Evolutionary conservation across 2,888 invertebrate species (phyloP), one percentile per base, ranked within the genome.

Genomic region (Dryobotodes eremita): DNA sequence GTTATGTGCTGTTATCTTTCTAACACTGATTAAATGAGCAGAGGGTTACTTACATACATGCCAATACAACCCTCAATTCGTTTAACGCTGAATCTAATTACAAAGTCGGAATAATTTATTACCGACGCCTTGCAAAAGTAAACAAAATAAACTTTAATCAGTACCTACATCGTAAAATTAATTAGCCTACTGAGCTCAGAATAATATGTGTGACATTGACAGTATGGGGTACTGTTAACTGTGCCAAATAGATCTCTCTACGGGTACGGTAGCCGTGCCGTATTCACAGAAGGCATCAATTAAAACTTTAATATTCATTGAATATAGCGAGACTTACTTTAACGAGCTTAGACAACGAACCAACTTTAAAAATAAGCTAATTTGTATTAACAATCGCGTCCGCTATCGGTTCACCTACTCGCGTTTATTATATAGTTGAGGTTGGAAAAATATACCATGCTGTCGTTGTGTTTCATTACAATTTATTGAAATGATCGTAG

Each of bases 221-320:
- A 89, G 90, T 90, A 86, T 84, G 79, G 82, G 86, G 89, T 94
- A 95, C 95, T 92, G 95, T 96, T 96, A 95, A 82, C 75, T 89
- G 94, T 89, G 92, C 95, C 94, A 94, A 94, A 93, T 93, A 90
- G 89, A 91, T 87, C 89, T 90, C 77, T 80, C 83, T 87, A 90
- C 89, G 88, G 85, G 83, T 87, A 79, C 79, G 77, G 86, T 46
- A 77, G 79, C 77, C 82, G 77, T 86, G 90, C 89, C 89, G 87
- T 86, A 91, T 91, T 92, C 90, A 89, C 93, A 93, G 91, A 92
- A 93, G 94, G 93, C 89, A 91, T 90, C 93, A 93, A 95, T 96
- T 94, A 94, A 91, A 92, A 90, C 89, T 93, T 95, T 94, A 94
- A 92, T 95, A 93, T 94, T 93, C 94, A 94, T 94, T 93, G 94